phyloP scores from a whole-genome alignment of 2,888 invertebrate genomes.

The Dicroscelio sp. region DNA sequence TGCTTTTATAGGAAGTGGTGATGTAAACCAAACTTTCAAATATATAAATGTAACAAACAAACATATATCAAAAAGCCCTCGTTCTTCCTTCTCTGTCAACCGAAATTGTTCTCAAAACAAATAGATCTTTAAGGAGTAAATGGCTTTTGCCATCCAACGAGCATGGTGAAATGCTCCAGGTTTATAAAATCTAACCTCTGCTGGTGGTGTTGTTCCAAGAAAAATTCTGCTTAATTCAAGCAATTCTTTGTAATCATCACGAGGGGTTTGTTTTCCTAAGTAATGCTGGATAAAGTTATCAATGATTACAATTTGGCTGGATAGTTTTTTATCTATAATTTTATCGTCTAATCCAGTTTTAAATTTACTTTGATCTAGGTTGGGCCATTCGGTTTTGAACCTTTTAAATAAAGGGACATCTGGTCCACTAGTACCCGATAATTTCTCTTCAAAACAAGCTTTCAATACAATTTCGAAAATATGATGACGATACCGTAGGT shows the following conservation, averaged over 20 bases:
- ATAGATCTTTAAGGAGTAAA: not conserved
- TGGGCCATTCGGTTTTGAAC: not conserved
- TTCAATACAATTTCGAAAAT: slow-evolving; percentile 27
- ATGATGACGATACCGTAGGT: not conserved
- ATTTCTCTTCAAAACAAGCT: slow-evolving; percentile 5
- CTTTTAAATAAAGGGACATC: slow-evolving; percentile 25
- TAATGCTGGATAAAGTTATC: no score
- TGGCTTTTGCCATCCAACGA: slow-evolving; percentile 2
- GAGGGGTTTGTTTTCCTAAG: not conserved
- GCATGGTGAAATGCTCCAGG: slow-evolving; percentile 17
- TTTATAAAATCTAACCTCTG: slow-evolving; percentile 8
- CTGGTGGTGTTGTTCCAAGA: not conserved
- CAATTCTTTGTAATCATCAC: slow-evolving; percentile 2
- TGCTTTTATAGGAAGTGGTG: not conserved
- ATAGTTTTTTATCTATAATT: not conserved
- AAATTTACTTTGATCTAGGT: slow-evolving; percentile 6
- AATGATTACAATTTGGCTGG: not conserved
- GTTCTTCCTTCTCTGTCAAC: not conserved
- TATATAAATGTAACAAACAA: slow-evolving; percentile 13
- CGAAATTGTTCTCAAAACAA: slow-evolving; percentile 11
- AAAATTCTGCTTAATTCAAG: not conserved
- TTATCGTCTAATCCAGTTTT: not conserved
- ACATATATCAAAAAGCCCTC: not conserved
- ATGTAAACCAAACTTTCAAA: not conserved
- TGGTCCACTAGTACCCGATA: slow-evolving; percentile 17